Evolutionary conservation across 2,888 invertebrate species (phyloP).

Genomic region (Chymomyza amoena): DNA sequence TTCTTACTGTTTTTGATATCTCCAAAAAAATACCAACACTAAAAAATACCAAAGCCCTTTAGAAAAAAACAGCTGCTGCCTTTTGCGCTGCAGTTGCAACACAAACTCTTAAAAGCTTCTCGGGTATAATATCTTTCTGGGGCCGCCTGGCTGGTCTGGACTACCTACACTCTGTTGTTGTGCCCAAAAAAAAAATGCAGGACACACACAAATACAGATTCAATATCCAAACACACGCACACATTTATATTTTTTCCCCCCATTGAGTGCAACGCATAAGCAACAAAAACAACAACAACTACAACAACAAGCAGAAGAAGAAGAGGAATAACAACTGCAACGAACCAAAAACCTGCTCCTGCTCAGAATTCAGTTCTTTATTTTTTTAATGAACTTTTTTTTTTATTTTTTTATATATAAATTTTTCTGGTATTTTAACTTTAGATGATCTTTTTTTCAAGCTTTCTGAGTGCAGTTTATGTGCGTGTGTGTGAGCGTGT

Average conservation of each 20-base stretch:
- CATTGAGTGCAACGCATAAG: slow-evolving; percentile 9
- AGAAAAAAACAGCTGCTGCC: neutral
- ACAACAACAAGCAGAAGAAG: slow-evolving; percentile 7
- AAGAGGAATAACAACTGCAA: slow-evolving; percentile 1
- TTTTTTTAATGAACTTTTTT: slow-evolving; percentile 6
- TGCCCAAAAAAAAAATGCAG: slow-evolving; percentile 9
- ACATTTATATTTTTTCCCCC: neutral
- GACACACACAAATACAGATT: neutral
- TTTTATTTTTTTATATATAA: slow-evolving; percentile 10
- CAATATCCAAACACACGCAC: neutral
- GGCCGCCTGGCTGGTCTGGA: neutral
- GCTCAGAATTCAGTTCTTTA: slow-evolving; percentile 36
- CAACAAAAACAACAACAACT: slow-evolving; percentile 6
- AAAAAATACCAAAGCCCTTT: neutral
- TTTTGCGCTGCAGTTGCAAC: neutral
- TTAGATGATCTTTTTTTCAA: slow-evolving; percentile 35
- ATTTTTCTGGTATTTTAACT: slow-evolving; percentile 17
- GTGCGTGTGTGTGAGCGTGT: neutral
- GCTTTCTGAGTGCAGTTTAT: neutral
- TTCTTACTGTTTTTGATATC: too few species aligned
- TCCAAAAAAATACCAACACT: neutral
- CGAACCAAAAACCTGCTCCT: slow-evolving; percentile 56
- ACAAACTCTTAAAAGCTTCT: too few species aligned
- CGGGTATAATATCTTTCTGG: too few species aligned
- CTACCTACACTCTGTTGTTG: neutral